Evolutionary conservation across 2,113 vertebrate species (phyloP).

Genomic region (Vulpes vulpes): DNA sequence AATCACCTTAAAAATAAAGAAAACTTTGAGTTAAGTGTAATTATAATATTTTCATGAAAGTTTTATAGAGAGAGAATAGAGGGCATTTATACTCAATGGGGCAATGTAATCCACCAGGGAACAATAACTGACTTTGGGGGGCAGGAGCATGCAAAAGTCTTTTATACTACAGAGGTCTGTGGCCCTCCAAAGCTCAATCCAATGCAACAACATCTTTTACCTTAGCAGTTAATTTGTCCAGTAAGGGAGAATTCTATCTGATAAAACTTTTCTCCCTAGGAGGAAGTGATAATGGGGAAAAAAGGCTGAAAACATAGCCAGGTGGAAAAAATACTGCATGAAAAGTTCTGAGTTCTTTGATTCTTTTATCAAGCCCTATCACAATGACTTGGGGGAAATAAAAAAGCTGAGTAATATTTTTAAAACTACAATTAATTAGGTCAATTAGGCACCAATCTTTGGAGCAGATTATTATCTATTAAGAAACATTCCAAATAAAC

Average conservation of each 20-base stretch:
- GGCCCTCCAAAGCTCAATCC: neutral
- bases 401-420: conserved; percentile 55
- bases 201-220: neutral
- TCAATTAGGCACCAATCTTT: neutral
- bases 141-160: neutral
- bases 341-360: neutral
- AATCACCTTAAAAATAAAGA: neutral
- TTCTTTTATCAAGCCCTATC: neutral
- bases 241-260: neutral
- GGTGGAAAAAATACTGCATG: neutral
- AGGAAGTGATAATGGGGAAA: neutral
- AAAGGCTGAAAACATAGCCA: neutral
- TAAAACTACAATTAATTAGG: conserved; percentile 58
- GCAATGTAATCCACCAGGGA: neutral
- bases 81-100: neutral
- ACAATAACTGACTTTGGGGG: neutral
- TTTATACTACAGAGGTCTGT: neutral
- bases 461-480: conserved; percentile 37
- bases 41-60: neutral
- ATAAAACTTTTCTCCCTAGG: neutral
- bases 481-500: conserved; percentile 26
- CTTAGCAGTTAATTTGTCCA: neutral
- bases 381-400: neutral
- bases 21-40: neutral
- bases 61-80: neutral